Base-by-base conservation (phyloP, 2,888 invertebrate species). In the Germaria angustata region DNA sequence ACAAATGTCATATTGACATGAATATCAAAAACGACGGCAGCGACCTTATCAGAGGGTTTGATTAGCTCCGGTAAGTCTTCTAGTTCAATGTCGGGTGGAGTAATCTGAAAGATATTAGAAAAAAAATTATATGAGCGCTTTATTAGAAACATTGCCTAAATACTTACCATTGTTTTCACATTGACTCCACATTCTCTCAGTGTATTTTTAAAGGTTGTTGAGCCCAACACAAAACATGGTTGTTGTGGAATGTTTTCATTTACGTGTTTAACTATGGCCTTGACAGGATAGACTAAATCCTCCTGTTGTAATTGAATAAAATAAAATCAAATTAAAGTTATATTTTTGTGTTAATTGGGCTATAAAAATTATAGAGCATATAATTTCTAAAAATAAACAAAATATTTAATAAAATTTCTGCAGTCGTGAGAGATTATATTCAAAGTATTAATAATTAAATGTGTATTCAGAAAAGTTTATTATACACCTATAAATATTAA, bases 21-120 rank as follows among this genome's bases (percentile, higher is more conserved):
- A 20, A 90, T 86, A 82, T 92, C 92, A 1, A 91, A 51, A 15
- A 92, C 85, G 1, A 92, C 91, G 1, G 92, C 92, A 61, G 90
- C 90, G 0, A 92, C 87, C 41, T 87, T 13, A 49, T 65, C 72
- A 2, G 39, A 59, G 34, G 59, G 79, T 22, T 41, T 77, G 0
- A 84, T 63, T 0, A 84, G 51, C 8, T 15, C 15, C 0, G 57
- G 36, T 11, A 86, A 53, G 1, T 82, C 71, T 17, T 46, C 53
- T 0, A 77, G 51, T 8, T 85, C 83, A 24, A 86, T 82, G 22
- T 86, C 46, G 1, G 71, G 57, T 5, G 66, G 78, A 1, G 73
- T 68, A 15, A 84, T 69, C 86, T 86, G 13, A 2, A 68, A 69
- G 6, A 6, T 57, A n/a, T 7, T 7, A 15, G 6, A 55, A 8